Base-by-base conservation (phyloP, 2,888 invertebrate genomes). In the Dasysyrphus tricinctus region DNA sequence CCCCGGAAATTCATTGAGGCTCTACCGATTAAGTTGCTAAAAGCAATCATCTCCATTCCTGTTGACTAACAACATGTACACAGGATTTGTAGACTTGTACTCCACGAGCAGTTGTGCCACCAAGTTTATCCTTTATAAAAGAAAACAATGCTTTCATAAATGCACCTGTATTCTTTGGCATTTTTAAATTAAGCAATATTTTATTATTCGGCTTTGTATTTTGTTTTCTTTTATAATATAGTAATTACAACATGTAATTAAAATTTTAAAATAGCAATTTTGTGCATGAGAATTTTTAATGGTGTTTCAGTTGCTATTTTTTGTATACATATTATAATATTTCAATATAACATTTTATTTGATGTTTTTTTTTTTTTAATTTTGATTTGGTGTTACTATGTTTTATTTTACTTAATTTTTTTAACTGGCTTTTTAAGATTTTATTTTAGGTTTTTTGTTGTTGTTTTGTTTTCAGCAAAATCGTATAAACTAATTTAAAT, bases 161-260 rank as follows among this genome's bases (percentile, higher is more conserved):
- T 49, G 34, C 65, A 44, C 47, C 47, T 14, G 12, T 32, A 34
- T 70, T 70, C 69, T 79, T 84, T 80, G 65, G 80, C 84, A 67
- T 67, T 72, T 80, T 80, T 56, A 49, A 85, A 75, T 70, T 63
- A 86, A 86, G 86, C 86, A 72, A 78, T 86, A 75, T 65, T 78
- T 82, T 82, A 79, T 82, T 82, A 72, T 82, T 82, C 37, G 37
- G 56, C 47, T 57, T 61, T 49, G 44, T 32, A 0, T 24, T 67
- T 73, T 42, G 24, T 57, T 49, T 49, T 42, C 44, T 70, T 69
- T 29, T 29, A n/a, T n/a, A 51, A 70, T 69, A 74, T 14, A 47
- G 47, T 82, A 74, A 80, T 80, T 85, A 85, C 77, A 85, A 85
- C 84, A 80, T 72, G 80, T 76, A 80, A 78, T 82, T 69, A 80